These are phyloP conservation scores for Phalanger gymnotis DNA, from an alignment of 2,797 vertebrate genomes.

Conservation along the genomic window DNA sequence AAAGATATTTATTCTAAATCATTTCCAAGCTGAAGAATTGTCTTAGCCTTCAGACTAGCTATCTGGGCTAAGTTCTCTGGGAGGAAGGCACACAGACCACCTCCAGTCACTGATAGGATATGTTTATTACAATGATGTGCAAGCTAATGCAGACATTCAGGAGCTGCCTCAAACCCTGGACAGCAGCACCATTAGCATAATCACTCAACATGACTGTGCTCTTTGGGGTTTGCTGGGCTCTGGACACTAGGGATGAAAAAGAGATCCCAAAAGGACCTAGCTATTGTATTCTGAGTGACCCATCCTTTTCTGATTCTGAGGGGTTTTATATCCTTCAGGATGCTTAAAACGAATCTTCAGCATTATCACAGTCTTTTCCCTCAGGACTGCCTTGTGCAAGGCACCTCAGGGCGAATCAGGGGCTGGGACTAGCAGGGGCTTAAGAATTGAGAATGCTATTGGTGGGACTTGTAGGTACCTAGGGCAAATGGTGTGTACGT, in stretches of 20 bases:
- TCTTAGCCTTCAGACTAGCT: not conserved
- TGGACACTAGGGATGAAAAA: not conserved
- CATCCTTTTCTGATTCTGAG: not conserved
- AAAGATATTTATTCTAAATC: conserved; percentile 27
- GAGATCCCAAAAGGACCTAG: not conserved
- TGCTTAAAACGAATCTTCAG: not conserved
- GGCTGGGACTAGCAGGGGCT: not conserved
- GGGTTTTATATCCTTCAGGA: not conserved
- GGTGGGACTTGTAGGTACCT: not conserved
- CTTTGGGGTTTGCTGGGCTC: not conserved
- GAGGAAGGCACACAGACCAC: not conserved
- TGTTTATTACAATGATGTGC: not conserved
- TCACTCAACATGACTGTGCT: not conserved
- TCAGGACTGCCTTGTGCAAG: not conserved
- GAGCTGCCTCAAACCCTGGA: not conserved
- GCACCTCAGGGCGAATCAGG: not conserved
- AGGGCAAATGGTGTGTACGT: not conserved
- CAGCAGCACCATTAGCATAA: not conserved
- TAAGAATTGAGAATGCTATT: not conserved
- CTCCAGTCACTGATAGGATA: not conserved
- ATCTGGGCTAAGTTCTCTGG: not conserved
- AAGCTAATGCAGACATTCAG: not conserved
- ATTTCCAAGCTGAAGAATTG: conserved; percentile 19
- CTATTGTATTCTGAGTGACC: not conserved
- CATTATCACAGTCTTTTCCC: not conserved